Base-by-base conservation (phyloP, 2,113 vertebrate genomes). In the Protobothrops mucrosquamatus region DNA sequence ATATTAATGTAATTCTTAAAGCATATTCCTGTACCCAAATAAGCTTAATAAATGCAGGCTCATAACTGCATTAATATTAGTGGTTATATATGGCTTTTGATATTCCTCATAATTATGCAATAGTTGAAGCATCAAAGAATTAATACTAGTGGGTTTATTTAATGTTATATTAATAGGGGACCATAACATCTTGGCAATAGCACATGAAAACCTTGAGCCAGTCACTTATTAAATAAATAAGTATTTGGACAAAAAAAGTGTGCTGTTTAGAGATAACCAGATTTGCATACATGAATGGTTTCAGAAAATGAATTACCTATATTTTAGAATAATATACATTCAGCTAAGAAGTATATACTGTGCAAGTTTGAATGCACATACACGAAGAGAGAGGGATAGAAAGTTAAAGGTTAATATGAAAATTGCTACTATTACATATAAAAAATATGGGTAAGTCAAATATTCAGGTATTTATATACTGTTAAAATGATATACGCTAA, bases 331-430 rank as follows among this genome's bases (percentile, higher is more conserved):
- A 85, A 57, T 85, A 55, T n/a, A 56, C 20, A 29, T 87, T 91
- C 18, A 10, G 7, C 51, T 59, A 29, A 8, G 29, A 22, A 18
- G 11, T 87, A 87, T 51, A 61, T 81, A 39, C 74, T 81, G 34
- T 87, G 12, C 39, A 91, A 59, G 55, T 3, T 39, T 86, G 55
- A 23, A 34, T 52, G 15, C 22, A 81, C 55, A 11, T 2, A 56
- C 7, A 89, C 24, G 39, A 5, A 20, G 24, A 88, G 12, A 54
- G 48, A 29, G 2, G 29, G 52, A 34, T 15, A 91, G 69, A 46
- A 85, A 91, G 15, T 57, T 34, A 15, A 92, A 3, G 14, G n/a
- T 88, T 92, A 88, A 88, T 88, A 74, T 74, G 85, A 92, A 92
- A 88, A 88, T 14, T 88, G 8, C 51, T 54, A 22, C 48, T 4